Evolutionary conservation across 2,888 invertebrate genomes (phyloP).

Genomic region (Graphium colonna): DNA sequence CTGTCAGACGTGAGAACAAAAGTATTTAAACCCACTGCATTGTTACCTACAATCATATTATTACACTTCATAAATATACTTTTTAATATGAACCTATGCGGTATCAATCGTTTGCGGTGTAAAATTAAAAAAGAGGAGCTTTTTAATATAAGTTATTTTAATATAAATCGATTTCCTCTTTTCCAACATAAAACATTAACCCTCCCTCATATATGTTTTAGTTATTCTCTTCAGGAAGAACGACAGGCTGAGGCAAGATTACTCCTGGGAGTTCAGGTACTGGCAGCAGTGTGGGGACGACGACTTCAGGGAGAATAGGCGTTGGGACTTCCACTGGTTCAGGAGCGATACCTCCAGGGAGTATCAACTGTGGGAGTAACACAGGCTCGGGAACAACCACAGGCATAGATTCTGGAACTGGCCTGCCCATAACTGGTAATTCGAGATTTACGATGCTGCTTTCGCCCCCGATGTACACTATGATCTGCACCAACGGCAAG

Average conservation of each 20-base stretch:
- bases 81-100: too few species aligned
- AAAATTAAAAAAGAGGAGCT: background rate
- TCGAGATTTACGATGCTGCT: constrained; percentile 30
- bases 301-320: constrained; percentile 22
- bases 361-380: constrained; percentile 16
- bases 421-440: constrained; percentile 25
- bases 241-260: constrained; percentile 13
- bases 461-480: constrained; percentile 44
- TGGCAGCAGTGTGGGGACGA: constrained; percentile 23
- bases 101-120: background rate
- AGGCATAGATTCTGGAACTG: background rate
- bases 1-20: constrained; percentile 21
- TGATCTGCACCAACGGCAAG: constrained; percentile 45
- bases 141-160: background rate
- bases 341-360: constrained; percentile 17
- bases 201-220: background rate
- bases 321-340: constrained; percentile 21
- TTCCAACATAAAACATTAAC: background rate
- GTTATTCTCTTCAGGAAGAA: constrained; percentile 16
- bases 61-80: background rate
- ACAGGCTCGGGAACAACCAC: constrained; percentile 18
- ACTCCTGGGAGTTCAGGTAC: constrained; percentile 22
- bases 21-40: background rate
- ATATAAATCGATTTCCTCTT: background rate
- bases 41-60: background rate